Base-by-base conservation (phyloP, 2,113 vertebrate genomes). In the Nipponia nippon region DNA sequence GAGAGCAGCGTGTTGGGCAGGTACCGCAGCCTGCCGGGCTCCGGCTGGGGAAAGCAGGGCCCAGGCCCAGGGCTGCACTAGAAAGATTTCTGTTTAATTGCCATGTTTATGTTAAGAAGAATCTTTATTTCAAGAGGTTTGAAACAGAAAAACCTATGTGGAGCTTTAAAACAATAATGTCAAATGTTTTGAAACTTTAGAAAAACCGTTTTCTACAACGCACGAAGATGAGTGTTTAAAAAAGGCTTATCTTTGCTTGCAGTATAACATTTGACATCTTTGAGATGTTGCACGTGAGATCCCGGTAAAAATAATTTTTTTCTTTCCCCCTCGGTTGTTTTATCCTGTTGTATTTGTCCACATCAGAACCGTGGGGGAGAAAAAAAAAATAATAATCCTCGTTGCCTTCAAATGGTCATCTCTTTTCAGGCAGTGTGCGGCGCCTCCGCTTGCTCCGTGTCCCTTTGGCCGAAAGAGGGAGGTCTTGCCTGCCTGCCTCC, bases 391-490 rank as follows among this genome's bases (percentile, higher is more conserved):
- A 40, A 40, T 19, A 2, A 38, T 38, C 38, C 2, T 25, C 2
- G 30, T n/a, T 72, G 20, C 32, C 27, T 67, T 78, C 10, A 36
- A 13, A 21, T 44, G 9, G 3, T 44, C 42, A 11, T 58, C 10
- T 30, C 22, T 27, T 17, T 17, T 6, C 7, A 71, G 42, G 47
- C 56, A 23, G 15, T 0, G 20, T 11, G 36, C 10, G 46, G 22
- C 3, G 7, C 6, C 36, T 63, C 14, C 22, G 47, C 85, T 47
- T 87, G 81, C 89, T 49, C 66, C 1, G 0, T 18, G 30, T 71
- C n/a, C 30, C n/a, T 90, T 62, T 46, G 72, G 47, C 72, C 42
- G 19, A 84, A 44, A 94, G 93, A 83, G 77, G 91, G 85, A 93
- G 63, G 27, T 13, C 62, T 90, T 83, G 55, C 81, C 70, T 82